Evolutionary conservation across 2,797 vertebrate species (phyloP).

Genomic region (Spinibarbus caldwelli): DNA sequence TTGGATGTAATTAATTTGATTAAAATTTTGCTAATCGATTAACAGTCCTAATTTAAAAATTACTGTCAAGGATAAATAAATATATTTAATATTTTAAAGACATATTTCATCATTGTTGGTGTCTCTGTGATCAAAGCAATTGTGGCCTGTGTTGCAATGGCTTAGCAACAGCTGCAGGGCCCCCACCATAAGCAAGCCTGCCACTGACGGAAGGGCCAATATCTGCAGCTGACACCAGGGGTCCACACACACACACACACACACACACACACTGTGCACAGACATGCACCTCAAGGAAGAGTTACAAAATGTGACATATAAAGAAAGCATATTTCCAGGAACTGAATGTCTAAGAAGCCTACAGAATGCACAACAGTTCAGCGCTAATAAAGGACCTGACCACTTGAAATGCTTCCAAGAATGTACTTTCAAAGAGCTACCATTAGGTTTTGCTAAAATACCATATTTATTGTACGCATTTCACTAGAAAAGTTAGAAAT

Average conservation of each 20-base stretch:
- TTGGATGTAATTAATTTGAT: not conserved
- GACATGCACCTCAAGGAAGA: no score
- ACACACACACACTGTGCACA: not conserved
- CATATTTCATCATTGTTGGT: not conserved
- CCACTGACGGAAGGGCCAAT: constrained; percentile 16
- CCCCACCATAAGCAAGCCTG: not conserved
- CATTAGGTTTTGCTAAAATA: not conserved
- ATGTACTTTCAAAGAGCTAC: not conserved
- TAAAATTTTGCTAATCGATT: not conserved
- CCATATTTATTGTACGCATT: not conserved
- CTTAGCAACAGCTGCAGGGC: constrained; percentile 39
- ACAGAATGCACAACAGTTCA: not conserved
- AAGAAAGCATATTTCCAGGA: no score
- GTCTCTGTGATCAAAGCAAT: constrained; percentile 12
- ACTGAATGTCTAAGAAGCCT: not conserved
- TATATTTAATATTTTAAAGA: not conserved
- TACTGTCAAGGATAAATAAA: not conserved
- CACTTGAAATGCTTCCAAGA: constrained; percentile 2
- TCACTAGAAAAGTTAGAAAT: not conserved
- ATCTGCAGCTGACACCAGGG: constrained; percentile 33
- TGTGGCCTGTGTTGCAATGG: no score
- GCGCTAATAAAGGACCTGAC: not conserved
- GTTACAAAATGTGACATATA: no score
- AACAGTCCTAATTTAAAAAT: not conserved
- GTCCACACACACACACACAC: not conserved